A percentile compares a stretch with the other conserved stretches of the same genome.
Evolutionary conservation across 2,113 vertebrate species (phyloP).

Genomic region (Hippopotamus amphibius): DNA sequence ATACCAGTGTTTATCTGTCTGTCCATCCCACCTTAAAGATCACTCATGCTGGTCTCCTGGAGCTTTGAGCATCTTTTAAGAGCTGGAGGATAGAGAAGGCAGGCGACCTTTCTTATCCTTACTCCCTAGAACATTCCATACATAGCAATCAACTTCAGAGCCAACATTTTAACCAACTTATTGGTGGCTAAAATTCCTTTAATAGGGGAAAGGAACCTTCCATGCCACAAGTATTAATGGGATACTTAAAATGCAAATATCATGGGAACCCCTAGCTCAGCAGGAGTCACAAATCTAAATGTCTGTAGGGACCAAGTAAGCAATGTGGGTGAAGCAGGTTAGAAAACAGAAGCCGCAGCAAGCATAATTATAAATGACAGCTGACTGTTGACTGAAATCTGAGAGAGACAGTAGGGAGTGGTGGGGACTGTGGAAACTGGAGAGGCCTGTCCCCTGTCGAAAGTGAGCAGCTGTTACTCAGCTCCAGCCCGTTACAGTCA

Average conservation of each 20-base stretch:
- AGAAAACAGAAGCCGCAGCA: not conserved
- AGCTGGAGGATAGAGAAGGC: not conserved
- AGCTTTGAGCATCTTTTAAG: not conserved
- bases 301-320: not conserved
- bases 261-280: not conserved
- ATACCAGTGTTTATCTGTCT: not conserved
- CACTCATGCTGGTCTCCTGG: not conserved
- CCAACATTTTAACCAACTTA: not conserved
- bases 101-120: not conserved
- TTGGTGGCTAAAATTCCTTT: not conserved
- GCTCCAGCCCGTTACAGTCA: not conserved
- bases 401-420: not conserved
- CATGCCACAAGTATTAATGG: not conserved
- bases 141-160: not conserved
- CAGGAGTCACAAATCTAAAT: not conserved
- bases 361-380: not conserved
- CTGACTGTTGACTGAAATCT: fast-evolving
- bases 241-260: not conserved
- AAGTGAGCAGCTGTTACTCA: not conserved
- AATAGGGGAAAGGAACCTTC: not conserved
- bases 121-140: not conserved
- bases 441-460: fast-evolving
- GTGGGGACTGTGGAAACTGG: not conserved
- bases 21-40: fast-evolving
- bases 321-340: fast-evolving